Conservation (phyloP, 2,888 invertebrate species). For the Calameuta idolon region DNA sequence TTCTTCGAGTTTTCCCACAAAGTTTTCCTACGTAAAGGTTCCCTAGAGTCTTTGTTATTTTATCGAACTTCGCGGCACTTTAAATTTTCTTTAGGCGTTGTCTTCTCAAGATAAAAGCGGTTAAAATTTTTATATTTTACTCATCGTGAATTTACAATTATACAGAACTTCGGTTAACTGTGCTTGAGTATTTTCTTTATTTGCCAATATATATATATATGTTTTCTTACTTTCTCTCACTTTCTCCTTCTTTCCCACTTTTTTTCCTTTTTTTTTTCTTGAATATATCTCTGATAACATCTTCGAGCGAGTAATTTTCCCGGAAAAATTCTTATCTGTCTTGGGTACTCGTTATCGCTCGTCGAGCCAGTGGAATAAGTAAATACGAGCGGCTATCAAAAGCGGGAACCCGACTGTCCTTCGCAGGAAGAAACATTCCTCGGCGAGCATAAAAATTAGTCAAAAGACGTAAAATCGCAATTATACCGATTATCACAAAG, state of each 20-base stretch:
- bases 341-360: slow-evolving; percentile 10
- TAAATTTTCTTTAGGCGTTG: neutral
- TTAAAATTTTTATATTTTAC: neutral
- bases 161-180: neutral
- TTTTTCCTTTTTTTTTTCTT: slow-evolving; percentile 6
- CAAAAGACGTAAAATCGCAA: neutral
- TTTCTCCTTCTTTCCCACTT: slow-evolving; percentile 6
- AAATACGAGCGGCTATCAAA: slow-evolving; percentile 5
- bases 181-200: neutral
- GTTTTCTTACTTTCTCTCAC: neutral
- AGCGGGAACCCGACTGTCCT: neutral
- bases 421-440: slow-evolving; percentile 2
- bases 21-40: neutral
- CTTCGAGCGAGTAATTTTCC: slow-evolving; percentile 24
- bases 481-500: neutral
- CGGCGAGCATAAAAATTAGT: slow-evolving; percentile 2
- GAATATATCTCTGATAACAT: slow-evolving; percentile 13
- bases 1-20: neutral
- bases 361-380: slow-evolving; percentile 19
- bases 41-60: neutral
- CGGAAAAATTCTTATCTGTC: slow-evolving; percentile 29
- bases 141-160: neutral
- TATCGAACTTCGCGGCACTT: neutral
- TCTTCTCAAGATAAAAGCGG: neutral
- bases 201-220: neutral